phyloP scores from a whole-genome alignment of 2,888 invertebrate species.

The Sesamia inferens region DNA sequence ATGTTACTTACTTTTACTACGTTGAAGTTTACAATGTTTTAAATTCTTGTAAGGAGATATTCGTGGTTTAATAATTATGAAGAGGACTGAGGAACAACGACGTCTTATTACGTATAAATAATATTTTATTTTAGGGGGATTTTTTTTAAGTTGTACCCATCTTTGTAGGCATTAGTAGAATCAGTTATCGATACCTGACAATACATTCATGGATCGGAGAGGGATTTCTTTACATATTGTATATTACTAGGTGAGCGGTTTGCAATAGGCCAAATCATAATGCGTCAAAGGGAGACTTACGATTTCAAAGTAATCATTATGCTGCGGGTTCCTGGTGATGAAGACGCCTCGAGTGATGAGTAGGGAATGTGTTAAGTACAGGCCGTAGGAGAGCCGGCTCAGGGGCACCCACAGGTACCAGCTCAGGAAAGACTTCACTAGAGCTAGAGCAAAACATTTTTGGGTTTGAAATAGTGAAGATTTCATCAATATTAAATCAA shows the following conservation, averaged over 20 bases:
- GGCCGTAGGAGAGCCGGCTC: slow-evolving; percentile 90
- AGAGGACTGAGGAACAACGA: slow-evolving; percentile 45
- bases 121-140: too few relatives aligned
- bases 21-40: slow-evolving; percentile 72
- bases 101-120: too few relatives aligned
- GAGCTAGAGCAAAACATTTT: slow-evolving; percentile 72
- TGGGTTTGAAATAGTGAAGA: neutral
- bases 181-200: too few relatives aligned
- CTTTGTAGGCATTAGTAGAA: too few relatives aligned
- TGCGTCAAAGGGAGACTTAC: slow-evolving; percentile 66
- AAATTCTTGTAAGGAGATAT: slow-evolving; percentile 48
- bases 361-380: slow-evolving; percentile 89
- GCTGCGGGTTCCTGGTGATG: slow-evolving; percentile 84
- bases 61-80: slow-evolving; percentile 42
- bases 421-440: slow-evolving; percentile 83
- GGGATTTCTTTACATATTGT: too few relatives aligned
- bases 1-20: slow-evolving; percentile 73
- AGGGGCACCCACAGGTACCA: slow-evolving; percentile 91
- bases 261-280: neutral
- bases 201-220: too few relatives aligned
- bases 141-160: too few relatives aligned
- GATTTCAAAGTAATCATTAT: slow-evolving; percentile 75
- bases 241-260: too few relatives aligned
- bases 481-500: too few relatives aligned
- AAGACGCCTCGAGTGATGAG: slow-evolving; percentile 87